These are phyloP conservation scores for Xylocopa sonorina DNA, from an alignment of 1,140 invertebrate species.

Conservation along the genomic window DNA sequence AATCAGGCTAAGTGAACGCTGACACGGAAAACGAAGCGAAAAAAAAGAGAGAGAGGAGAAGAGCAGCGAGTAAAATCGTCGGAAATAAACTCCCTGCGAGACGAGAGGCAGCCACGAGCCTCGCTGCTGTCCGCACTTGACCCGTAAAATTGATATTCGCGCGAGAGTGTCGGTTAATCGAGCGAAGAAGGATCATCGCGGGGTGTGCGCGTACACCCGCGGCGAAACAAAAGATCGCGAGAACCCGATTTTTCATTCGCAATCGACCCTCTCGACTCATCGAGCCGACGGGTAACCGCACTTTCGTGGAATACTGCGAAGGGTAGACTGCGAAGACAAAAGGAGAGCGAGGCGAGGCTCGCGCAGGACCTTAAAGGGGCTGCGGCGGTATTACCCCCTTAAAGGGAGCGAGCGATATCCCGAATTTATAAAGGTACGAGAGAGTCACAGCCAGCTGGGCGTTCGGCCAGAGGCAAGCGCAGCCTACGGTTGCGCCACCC, in stretches of 20 bases:
- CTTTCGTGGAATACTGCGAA: constrained; percentile 43
- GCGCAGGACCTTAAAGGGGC: constrained; percentile 58
- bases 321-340: constrained; percentile 24
- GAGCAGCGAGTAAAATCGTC: constrained; percentile 36
- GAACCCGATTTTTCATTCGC: constrained; percentile 56
- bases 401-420: constrained; percentile 65
- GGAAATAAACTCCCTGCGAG: constrained; percentile 27
- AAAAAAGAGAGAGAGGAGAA: no score
- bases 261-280: constrained; percentile 46
- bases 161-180: constrained; percentile 54
- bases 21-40: constrained; percentile 44
- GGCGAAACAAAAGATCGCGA: constrained; percentile 44
- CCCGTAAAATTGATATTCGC: constrained; percentile 63
- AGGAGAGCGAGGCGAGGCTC: neutral
- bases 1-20: constrained; percentile 18
- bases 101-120: constrained; percentile 19
- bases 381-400: constrained; percentile 52
- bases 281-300: constrained; percentile 48
- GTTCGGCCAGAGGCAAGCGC: constrained; percentile 54
- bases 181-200: constrained; percentile 46
- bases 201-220: no score
- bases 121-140: constrained; percentile 41
- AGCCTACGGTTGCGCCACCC: neutral
- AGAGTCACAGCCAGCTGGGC: constrained; percentile 60
- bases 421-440: constrained; percentile 55